These are phyloP conservation scores for Coracopsis vasa DNA, from an alignment of 2,113 vertebrate species.

Conservation along the genomic window DNA sequence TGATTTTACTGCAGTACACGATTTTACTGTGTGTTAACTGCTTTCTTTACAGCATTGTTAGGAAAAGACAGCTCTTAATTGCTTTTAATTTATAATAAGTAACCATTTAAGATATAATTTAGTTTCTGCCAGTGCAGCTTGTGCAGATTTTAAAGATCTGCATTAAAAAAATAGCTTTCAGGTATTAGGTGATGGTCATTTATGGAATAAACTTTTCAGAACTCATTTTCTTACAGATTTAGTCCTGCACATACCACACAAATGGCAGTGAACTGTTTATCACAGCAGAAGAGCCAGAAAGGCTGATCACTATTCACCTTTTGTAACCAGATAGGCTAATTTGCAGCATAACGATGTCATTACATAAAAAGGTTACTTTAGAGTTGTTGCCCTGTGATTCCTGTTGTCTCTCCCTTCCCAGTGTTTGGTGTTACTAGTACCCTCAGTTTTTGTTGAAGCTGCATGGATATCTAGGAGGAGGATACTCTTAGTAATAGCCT, in stretches of 20 bases:
- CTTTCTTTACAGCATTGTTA: background rate
- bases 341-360: background rate
- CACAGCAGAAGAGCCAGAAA: background rate
- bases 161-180: background rate
- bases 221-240: background rate
- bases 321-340: background rate
- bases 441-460: background rate
- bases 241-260: background rate
- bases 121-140: background rate
- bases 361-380: background rate
- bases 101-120: background rate
- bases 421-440: background rate
- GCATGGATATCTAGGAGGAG: background rate
- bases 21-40: background rate
- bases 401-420: background rate
- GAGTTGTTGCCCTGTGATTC: background rate
- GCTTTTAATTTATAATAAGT: background rate
- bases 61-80: background rate
- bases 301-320: background rate
- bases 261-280: background rate
- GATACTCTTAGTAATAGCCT: background rate
- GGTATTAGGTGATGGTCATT: background rate
- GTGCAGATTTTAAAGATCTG: background rate
- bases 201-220: background rate
- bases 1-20: background rate